These are phyloP conservation scores for Aphelinus certus DNA, from an alignment of 1,140 invertebrate species.

Conservation along the genomic window DNA sequence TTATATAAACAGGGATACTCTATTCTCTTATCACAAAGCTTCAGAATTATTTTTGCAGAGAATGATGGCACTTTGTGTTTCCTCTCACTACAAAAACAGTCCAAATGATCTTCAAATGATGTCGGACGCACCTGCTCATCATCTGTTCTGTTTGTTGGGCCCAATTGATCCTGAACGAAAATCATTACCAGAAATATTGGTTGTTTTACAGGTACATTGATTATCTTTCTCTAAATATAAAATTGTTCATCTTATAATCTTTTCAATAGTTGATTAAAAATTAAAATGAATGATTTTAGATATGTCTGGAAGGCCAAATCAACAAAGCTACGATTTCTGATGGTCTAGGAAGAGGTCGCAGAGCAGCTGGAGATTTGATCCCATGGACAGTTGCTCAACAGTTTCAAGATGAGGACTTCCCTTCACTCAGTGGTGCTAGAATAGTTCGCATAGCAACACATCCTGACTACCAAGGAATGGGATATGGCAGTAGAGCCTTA, in stretches of 20 bases:
- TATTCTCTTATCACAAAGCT: slow-evolving; percentile 97
- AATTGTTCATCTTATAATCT: slow-evolving; percentile 23
- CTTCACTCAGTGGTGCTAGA: slow-evolving; percentile 87
- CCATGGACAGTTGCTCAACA: slow-evolving; percentile 98
- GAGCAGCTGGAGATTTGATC: slow-evolving; percentile 95
- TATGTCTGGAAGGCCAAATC: slow-evolving; percentile 96
- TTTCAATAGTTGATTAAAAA: slow-evolving; percentile 3
- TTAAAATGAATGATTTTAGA: slow-evolving; percentile 57
- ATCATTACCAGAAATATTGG: slow-evolving; percentile 88
- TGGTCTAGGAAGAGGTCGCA: slow-evolving; percentile 83
- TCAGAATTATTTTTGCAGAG: slow-evolving; percentile 95
- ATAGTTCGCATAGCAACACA: slow-evolving; percentile 97
- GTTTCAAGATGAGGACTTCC: slow-evolving; percentile 94
- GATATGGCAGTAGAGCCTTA: slow-evolving; percentile 90
- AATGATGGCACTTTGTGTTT: slow-evolving; percentile 92
- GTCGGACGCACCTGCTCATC: slow-evolving; percentile 98
- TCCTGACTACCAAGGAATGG: slow-evolving; percentile 98
- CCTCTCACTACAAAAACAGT: slow-evolving; percentile 99
- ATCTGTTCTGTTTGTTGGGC: slow-evolving; percentile 94
- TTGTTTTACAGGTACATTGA: slow-evolving; percentile 78
- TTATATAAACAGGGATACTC: slow-evolving; percentile 90
- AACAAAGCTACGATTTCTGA: slow-evolving; percentile 82
- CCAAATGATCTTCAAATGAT: slow-evolving; percentile 99
- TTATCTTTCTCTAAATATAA: too few species aligned
- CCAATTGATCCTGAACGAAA: slow-evolving; percentile 79